phyloP scores from a whole-genome alignment of 2,113 vertebrate species.

The Drymodes brunneopygia region DNA sequence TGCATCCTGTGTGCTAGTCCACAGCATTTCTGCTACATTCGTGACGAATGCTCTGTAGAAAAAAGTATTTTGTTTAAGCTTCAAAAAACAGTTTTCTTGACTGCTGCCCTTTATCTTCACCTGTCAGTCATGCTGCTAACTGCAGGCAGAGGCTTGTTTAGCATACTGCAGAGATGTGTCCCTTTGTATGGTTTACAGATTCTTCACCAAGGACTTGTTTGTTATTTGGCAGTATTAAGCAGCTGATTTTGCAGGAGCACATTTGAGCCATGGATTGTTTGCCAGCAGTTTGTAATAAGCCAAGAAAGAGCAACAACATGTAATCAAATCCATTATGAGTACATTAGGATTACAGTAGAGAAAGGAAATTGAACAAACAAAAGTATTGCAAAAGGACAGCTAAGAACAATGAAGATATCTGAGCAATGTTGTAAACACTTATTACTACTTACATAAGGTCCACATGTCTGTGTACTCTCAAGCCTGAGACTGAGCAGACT shows the following conservation, averaged over 20 bases:
- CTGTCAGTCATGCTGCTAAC: not conserved
- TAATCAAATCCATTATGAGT: constrained; percentile 44
- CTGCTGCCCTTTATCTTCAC: not conserved
- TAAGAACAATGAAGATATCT: constrained; percentile 42
- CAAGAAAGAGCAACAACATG: constrained; percentile 29
- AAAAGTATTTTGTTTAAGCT: not conserved
- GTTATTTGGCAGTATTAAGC: not conserved
- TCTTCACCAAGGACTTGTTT: not conserved
- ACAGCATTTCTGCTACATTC: not conserved
- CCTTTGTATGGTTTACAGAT: not conserved
- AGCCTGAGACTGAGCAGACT: constrained; percentile 2
- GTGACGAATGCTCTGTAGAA: not conserved
- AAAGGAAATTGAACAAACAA: constrained; percentile 53
- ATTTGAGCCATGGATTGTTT: not conserved
- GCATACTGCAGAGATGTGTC: not conserved
- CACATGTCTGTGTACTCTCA: constrained; percentile 29
- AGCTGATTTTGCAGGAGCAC: constrained; percentile 11
- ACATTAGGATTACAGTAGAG: constrained; percentile 46
- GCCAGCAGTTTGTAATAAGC: constrained; percentile 39
- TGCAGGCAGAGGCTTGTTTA: not conserved
- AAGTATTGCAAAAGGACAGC: constrained; percentile 32
- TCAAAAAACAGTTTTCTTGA: not conserved
- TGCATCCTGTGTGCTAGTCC: not conserved
- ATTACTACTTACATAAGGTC: constrained; percentile 44
- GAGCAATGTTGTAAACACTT: constrained; percentile 44